Evolutionary conservation across 2,888 invertebrate species (phyloP), one percentile per base, ranked within the genome.

Genomic region (Odiellus spinosus): DNA sequence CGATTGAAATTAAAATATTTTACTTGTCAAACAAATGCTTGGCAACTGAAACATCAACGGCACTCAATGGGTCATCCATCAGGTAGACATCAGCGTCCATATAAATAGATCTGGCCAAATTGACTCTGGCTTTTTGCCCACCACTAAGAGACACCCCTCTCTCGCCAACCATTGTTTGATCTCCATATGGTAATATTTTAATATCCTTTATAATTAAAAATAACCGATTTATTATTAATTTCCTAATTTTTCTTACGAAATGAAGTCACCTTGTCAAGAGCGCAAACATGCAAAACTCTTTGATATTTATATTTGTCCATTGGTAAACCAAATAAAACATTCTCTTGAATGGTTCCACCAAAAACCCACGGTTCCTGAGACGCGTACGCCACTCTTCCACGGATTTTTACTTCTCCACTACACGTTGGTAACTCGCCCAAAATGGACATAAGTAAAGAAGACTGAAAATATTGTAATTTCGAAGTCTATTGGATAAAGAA

Each of bases 141-240:
- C 96, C 96, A 56, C 91, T 93, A 33, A 98, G 68, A 2, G 87
- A 86, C 49, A 78, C 75, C 0, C 91, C 91, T 40, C 80, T 78
- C 60, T 95, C 93, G 0, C 91, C 91, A 10, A 91, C 77, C 52
- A 78, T 77, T 11, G 82, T 78, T 51, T 71, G 64, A 65, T 86
- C 86, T 55, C 80, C 80, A 10, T 78, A 77, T 5, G 75, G 71
- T 53, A 76, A 61, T 1, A 60, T 59, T 61, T 55, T 50, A 36
- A 55, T 44, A 40, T 56, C 56, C 44, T 53, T 14, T 1, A n/a
- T n/a, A n/a, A n/a, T n/a, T n/a, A n/a, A n/a, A n/a, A n/a, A n/a
- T 53, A 17, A n/a, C n/a, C n/a, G n/a, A n/a, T n/a, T n/a, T n/a
- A n/a, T n/a, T n/a, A n/a, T n/a, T n/a, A n/a, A n/a, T n/a, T n/a